Conservation (phyloP, 2,797 vertebrate genomes). For the Syncerus caffer region DNA sequence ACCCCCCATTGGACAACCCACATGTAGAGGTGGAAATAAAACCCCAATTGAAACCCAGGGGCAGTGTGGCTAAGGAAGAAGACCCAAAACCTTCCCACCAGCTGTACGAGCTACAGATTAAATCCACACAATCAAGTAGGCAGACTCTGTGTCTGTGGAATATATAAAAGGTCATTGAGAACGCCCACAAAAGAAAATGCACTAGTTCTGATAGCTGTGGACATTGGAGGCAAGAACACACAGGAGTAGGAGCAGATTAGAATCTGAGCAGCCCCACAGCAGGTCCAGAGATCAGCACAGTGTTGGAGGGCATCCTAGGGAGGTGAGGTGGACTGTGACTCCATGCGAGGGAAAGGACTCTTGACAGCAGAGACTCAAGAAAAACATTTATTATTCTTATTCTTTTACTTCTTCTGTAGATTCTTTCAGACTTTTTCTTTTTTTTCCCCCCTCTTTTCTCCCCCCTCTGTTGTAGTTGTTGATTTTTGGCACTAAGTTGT, state of each 20-base stretch:
- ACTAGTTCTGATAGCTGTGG: background rate
- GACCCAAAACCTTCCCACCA: background rate
- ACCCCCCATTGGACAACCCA: background rate
- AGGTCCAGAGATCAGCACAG: background rate
- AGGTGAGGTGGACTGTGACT: background rate
- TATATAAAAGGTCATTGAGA: background rate
- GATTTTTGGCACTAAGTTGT: background rate
- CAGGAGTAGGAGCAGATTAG: background rate
- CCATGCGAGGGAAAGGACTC: fast-evolving
- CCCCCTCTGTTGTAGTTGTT: background rate
- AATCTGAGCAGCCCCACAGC: background rate
- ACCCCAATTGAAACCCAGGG: background rate
- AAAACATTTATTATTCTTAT: background rate
- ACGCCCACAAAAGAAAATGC: fast-evolving
- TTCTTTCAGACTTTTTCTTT: background rate
- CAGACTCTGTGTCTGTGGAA: background rate
- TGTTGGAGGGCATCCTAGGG: background rate
- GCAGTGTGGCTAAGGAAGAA: background rate
- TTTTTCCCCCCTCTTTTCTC: background rate
- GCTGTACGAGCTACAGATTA: fast-evolving
- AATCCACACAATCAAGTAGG: background rate
- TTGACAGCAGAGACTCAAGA: background rate
- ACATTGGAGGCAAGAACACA: background rate
- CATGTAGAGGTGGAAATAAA: background rate
- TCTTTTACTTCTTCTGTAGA: background rate